Evolutionary conservation across 2,113 vertebrate species (phyloP), one percentile per base, ranked within the genome.

Genomic region (Cyanoderma ruficeps): DNA sequence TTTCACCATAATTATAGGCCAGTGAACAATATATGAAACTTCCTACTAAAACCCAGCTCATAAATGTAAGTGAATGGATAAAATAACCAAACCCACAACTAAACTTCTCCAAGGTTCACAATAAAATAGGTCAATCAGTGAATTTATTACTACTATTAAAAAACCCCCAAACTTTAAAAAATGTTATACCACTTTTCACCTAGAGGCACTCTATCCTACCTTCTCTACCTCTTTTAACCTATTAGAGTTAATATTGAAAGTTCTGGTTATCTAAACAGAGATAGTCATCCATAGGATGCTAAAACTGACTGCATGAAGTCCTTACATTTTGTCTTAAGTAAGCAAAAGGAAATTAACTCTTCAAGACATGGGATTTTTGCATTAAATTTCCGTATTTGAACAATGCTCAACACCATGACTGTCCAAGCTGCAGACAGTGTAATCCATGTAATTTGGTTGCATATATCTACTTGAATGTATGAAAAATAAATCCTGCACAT

Each of bases 391-490:
- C 3, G 9, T 28, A 22, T 41, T 74, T 78, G 22, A 87, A 35
- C 35, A 42, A 70, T 4, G 12, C 2, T 44, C 1, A 3, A 27
- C 13, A 42, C 6, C 0, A 0, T 0, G 1, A 37, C 39, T 92
- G 9, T 37, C 30, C 42, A 50, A 84, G 71, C 4, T 55, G 44
- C 27, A 50, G 35, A 9, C 6, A 42, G 49, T 4, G 4, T 37
- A 69, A 41, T 52, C 25, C 0, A 0, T 47, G 13, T 8, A 52
- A 21, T 69, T 83, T 24, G 12, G 23, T 71, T 67, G 39, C 6
- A 42, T 25, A 47, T 3, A 57, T 8, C 22, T 71, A 63, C 13
- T 5, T 79, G 41, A 64, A 33, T 30, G 27, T 9, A 41, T 4
- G 14, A 42, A 68, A 76, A 91, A 25, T 3, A 70, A 89, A 78